Evolutionary conservation across 2,888 invertebrate species (phyloP).

Genomic region (Nipponacmea schrenckii): DNA sequence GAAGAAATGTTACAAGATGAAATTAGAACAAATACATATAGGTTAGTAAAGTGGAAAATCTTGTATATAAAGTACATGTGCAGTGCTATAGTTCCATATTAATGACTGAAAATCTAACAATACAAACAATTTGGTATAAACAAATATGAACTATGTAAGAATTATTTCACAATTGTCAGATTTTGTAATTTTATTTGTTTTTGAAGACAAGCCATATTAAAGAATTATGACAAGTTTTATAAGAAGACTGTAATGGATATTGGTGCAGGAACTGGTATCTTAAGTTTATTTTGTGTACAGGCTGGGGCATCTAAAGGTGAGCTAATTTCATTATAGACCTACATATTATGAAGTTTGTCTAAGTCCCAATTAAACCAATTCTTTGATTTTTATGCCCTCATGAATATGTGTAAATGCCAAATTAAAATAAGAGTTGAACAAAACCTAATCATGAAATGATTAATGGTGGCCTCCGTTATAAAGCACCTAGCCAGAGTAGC

Average conservation of each 20-base stretch:
- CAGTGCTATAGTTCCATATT: background rate
- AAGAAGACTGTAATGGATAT: slow-evolving; percentile 49
- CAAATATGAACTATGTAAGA: too few relatives aligned
- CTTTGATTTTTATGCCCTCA: too few relatives aligned
- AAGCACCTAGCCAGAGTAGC: too few relatives aligned
- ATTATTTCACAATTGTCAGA: too few relatives aligned
- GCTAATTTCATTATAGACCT: background rate
- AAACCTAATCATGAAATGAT: too few relatives aligned
- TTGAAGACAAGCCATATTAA: background rate
- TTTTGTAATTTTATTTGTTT: background rate
- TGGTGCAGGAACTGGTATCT: slow-evolving; percentile 52
- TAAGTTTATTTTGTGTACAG: slow-evolving; percentile 50
- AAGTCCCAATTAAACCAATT: too few relatives aligned
- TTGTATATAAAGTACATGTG: background rate
- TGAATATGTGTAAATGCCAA: too few relatives aligned
- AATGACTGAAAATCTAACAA: too few relatives aligned
- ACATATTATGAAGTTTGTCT: too few relatives aligned
- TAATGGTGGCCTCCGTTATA: too few relatives aligned
- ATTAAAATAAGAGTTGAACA: too few relatives aligned
- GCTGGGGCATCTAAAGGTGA: slow-evolving; percentile 35
- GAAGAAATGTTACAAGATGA: background rate
- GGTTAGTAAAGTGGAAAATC: background rate
- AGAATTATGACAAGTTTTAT: slow-evolving; percentile 4
- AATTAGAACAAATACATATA: background rate
- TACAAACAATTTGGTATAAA: too few relatives aligned